Evolutionary conservation across 2,888 invertebrate genomes (phyloP).

Genomic region (Brachyptera putata): DNA sequence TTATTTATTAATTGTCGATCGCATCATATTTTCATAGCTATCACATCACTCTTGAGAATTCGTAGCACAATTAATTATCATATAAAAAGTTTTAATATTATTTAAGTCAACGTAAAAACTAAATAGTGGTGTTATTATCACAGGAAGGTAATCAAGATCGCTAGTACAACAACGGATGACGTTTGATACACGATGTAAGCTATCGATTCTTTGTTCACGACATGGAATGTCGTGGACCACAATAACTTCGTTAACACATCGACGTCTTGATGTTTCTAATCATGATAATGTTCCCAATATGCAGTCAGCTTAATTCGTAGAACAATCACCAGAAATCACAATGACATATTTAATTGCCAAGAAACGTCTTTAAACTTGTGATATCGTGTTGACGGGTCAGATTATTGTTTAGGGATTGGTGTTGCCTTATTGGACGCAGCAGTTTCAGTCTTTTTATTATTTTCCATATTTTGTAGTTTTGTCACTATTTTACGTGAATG

Average conservation of each 20-base stretch:
- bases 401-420: constrained; percentile 9
- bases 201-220: too few relatives aligned
- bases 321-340: too few relatives aligned
- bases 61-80: too few relatives aligned
- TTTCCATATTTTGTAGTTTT: constrained; percentile 79
- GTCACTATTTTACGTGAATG: constrained; percentile 89
- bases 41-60: too few relatives aligned
- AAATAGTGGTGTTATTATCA: too few relatives aligned
- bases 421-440: too few relatives aligned
- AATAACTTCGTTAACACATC: neutral
- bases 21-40: too few relatives aligned
- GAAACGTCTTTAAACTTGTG: neutral
- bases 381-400: neutral
- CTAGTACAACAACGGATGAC: constrained; percentile 16
- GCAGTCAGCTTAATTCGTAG: too few relatives aligned
- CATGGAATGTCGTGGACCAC: neutral
- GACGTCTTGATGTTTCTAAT: neutral
- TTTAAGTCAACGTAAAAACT: too few relatives aligned
- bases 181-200: neutral
- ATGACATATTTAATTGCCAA: constrained; percentile 17
- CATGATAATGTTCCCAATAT: neutral
- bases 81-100: too few relatives aligned
- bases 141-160: neutral
- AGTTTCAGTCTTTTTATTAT: constrained; percentile 59
- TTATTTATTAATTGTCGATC: too few relatives aligned